Percentiles rank a stretch among this genome's conserved stretches.
These are phyloP conservation scores for Trachelus stipa DNA, from an alignment of 2,888 invertebrate species.

Conservation along the genomic window DNA sequence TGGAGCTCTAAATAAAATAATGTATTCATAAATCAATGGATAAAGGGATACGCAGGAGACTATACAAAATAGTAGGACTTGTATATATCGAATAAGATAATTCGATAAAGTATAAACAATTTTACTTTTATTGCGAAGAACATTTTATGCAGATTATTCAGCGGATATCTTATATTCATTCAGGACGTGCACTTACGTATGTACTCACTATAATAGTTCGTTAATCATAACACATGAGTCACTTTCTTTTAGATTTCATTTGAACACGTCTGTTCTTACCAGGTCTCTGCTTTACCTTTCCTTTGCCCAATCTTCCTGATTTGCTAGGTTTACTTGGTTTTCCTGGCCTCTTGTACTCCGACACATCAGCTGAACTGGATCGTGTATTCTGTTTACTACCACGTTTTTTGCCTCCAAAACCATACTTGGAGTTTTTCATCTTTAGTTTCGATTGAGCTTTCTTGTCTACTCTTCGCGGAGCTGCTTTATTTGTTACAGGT, in stretches of 20 bases:
- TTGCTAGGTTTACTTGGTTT: constrained; percentile 47
- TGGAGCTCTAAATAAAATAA: neutral
- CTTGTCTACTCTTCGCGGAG: constrained; percentile 35
- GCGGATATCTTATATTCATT: neutral
- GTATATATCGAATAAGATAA: neutral
- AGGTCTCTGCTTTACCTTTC: constrained; percentile 52
- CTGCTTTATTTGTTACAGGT: constrained; percentile 46
- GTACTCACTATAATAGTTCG: neutral
- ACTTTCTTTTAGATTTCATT: constrained; percentile 64
- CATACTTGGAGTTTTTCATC: constrained; percentile 87
- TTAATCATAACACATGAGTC: constrained; percentile 7
- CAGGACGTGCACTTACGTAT: neutral
- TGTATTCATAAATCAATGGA: neutral
- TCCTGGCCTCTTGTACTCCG: constrained; percentile 67
- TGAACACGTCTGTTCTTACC: constrained; percentile 68
- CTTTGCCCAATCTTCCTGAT: constrained; percentile 28
- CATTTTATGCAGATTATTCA: neutral
- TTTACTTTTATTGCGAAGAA: neutral
- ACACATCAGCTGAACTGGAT: constrained; percentile 79
- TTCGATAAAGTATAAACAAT: neutral
- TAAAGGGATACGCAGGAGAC: neutral
- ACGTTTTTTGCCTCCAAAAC: constrained; percentile 96
- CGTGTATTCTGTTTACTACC: constrained; percentile 89
- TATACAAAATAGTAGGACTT: neutral
- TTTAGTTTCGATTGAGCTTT: constrained; percentile 70